Percentiles rank a stretch among this genome's conserved stretches.
phyloP scores from a whole-genome alignment of 2,888 invertebrate genomes.

The Pachymerium ferrugineum region DNA sequence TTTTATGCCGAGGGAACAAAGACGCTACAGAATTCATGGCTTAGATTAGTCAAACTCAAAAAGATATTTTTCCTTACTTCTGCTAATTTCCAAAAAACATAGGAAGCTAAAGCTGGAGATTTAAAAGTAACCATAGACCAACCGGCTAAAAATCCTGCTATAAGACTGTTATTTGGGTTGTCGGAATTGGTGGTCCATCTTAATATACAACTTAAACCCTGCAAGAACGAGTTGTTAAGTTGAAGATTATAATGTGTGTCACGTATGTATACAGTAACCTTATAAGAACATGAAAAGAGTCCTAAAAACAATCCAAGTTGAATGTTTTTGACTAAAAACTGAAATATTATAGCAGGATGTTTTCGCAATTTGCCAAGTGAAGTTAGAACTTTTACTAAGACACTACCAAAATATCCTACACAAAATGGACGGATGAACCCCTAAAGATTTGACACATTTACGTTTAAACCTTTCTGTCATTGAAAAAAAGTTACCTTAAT shows the following conservation, averaged over 20 bases:
- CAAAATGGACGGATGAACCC: not conserved
- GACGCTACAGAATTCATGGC: no score
- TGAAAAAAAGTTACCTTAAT: not conserved
- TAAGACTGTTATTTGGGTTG: not conserved
- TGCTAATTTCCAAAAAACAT: slow-evolving; percentile 21
- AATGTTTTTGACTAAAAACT: not conserved
- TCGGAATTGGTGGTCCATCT: not conserved
- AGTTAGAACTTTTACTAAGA: not conserved
- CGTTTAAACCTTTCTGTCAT: not conserved
- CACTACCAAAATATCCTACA: not conserved
- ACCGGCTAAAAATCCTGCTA: slow-evolving; percentile 28
- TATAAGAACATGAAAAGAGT: not conserved
- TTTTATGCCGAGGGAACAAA: not conserved
- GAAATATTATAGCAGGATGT: not conserved
- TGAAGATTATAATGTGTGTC: not conserved
- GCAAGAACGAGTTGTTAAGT: not conserved
- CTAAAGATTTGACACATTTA: no score
- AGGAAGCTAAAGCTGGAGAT: not conserved
- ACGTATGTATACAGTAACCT: not conserved
- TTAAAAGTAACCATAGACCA: not conserved
- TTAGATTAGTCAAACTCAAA: no score
- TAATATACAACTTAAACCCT: not conserved
- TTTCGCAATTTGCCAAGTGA: not conserved
- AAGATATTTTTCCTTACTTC: not conserved
- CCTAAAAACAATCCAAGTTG: slow-evolving; percentile 11